phyloP scores from a whole-genome alignment of 2,888 invertebrate species.

The Drosophila quasianomalipes region DNA sequence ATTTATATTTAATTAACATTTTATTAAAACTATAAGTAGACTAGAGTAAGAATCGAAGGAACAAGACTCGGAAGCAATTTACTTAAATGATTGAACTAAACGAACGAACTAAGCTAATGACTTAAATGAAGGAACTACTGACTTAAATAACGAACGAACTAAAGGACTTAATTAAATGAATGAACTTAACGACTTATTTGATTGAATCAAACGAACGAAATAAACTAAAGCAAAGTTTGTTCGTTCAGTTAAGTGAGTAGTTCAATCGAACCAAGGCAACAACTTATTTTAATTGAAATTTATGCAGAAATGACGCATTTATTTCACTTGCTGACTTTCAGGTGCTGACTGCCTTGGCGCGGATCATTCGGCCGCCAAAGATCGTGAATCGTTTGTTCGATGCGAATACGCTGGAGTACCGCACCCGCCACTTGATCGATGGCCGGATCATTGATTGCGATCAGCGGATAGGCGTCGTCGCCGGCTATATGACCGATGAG shows the following conservation, averaged over 20 bases:
- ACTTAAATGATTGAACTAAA: not conserved
- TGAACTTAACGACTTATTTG: not conserved
- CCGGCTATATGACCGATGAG: slow-evolving; percentile 95
- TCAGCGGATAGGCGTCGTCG: slow-evolving; percentile 94
- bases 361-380: slow-evolving; percentile 89
- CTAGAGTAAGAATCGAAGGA: not conserved
- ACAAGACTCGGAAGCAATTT: not conserved
- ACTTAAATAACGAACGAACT: not conserved
- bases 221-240: not conserved
- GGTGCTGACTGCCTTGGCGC: slow-evolving; percentile 91
- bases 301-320: not conserved
- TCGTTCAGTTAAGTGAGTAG: not conserved
- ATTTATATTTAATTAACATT: not conserved
- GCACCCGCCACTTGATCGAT: slow-evolving; percentile 95
- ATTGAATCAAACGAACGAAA: not conserved
- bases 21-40: not conserved
- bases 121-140: not conserved
- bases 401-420: slow-evolving; percentile 93
- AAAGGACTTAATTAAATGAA: not conserved
- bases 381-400: slow-evolving; percentile 89
- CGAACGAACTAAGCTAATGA: not conserved
- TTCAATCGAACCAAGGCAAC: not conserved
- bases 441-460: slow-evolving; percentile 96
- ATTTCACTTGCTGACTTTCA: slow-evolving; percentile 52
- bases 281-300: not conserved